Conservation (phyloP, 1,140 invertebrate genomes). For the Pachypeltis micranthus region DNA sequence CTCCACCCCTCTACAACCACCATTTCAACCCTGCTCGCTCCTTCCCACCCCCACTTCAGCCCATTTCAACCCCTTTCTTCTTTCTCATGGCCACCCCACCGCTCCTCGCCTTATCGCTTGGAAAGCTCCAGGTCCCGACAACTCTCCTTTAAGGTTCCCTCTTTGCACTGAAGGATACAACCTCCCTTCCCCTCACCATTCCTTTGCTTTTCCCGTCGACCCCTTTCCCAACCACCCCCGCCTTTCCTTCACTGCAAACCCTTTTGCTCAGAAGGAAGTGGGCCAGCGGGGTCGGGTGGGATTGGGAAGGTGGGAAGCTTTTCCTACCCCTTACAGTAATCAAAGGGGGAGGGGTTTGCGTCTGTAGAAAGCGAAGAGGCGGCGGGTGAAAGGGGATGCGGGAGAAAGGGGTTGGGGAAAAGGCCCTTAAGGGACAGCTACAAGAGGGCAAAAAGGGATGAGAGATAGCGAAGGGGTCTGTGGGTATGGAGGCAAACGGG, state of each 20-base stretch:
- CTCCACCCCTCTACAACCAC: background rate
- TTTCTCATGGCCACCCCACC: constrained; percentile 4
- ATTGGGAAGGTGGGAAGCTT: background rate
- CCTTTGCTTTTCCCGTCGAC: constrained; percentile 1
- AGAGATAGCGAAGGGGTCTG: too few relatives aligned
- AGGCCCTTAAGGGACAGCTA: background rate
- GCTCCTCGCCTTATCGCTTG: background rate
- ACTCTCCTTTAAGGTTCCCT: too few relatives aligned
- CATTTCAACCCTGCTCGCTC: too few relatives aligned
- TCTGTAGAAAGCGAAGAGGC: background rate
- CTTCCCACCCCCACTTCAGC: constrained; percentile 7
- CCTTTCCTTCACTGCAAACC: too few relatives aligned
- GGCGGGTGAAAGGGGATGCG: background rate
- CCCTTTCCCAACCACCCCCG: background rate
- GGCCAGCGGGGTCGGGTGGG: too few relatives aligned
- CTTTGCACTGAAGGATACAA: too few relatives aligned
- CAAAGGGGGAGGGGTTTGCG: background rate
- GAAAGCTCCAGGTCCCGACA: too few relatives aligned
- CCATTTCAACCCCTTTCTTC: constrained; percentile 3
- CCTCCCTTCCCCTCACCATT: constrained; percentile 4
- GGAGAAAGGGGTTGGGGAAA: background rate
- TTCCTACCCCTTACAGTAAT: background rate
- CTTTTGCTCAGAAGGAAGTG: too few relatives aligned
- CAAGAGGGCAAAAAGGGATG: too few relatives aligned
- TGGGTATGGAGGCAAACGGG: too few relatives aligned